Percentiles rank a stretch among this genome's conserved stretches.
Evolutionary conservation across 2,113 vertebrate species (phyloP).

Genomic region (Clarias batrachus): DNA sequence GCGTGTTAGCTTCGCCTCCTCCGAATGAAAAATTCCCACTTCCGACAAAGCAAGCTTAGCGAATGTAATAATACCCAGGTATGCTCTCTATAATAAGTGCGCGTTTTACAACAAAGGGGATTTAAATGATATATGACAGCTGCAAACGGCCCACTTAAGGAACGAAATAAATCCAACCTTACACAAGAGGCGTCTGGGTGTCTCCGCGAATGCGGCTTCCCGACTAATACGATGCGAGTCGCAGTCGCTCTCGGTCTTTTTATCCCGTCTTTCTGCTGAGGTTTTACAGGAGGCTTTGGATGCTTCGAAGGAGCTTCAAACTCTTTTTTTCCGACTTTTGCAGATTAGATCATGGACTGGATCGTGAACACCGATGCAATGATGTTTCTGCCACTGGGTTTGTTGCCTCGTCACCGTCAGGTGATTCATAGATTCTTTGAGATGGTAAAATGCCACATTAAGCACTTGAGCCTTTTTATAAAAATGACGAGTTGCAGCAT

Average conservation of each 20-base stretch:
- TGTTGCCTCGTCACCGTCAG: background rate
- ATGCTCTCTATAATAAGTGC: conserved; percentile 24
- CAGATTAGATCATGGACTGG: background rate
- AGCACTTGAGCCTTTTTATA: background rate
- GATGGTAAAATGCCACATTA: background rate
- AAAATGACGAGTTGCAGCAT: background rate
- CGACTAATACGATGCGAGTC: conserved; percentile 3
- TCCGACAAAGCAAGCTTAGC: conserved; percentile 33
- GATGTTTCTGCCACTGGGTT: background rate
- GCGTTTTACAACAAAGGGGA: conserved; percentile 37
- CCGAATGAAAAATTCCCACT: conserved; percentile 36
- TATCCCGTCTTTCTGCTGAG: background rate
- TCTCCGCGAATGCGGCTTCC: background rate
- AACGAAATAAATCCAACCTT: conserved; percentile 15
- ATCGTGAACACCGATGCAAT: background rate
- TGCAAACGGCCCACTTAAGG: conserved; percentile 26
- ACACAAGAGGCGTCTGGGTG: background rate
- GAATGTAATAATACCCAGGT: conserved; percentile 35
- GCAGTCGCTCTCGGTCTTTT: background rate
- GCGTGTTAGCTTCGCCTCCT: conserved; percentile 41
- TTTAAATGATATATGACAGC: conserved; percentile 36
- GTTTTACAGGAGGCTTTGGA: background rate
- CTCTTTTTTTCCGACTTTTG: background rate
- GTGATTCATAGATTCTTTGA: too few relatives aligned
- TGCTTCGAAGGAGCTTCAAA: background rate